phyloP scores from a whole-genome alignment of 2,888 invertebrate species.

The Portevinia maculata region DNA sequence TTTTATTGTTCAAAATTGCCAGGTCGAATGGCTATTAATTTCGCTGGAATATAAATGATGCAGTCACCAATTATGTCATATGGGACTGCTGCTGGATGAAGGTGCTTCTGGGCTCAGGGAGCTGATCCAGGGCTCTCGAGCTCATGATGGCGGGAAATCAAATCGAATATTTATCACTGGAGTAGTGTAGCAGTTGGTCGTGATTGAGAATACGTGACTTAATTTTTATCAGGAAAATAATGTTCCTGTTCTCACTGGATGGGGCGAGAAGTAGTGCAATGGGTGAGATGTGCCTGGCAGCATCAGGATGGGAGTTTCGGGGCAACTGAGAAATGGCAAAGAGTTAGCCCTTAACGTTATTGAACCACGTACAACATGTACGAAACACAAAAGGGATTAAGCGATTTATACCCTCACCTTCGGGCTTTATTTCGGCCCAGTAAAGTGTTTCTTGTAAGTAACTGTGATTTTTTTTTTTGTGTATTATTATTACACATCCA shows the following conservation, averaged over 20 bases:
- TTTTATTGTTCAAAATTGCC: slow-evolving; percentile 65
- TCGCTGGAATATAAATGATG: slow-evolving; percentile 70
- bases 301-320: slow-evolving; percentile 16
- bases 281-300: slow-evolving; percentile 8
- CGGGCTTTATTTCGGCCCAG: slow-evolving; percentile 25
- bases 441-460: slow-evolving; percentile 63
- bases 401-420: slow-evolving; percentile 65
- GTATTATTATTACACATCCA: slow-evolving; percentile 12
- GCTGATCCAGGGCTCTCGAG: slow-evolving; percentile 36
- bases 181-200: slow-evolving; percentile 77
- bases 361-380: slow-evolving; percentile 72
- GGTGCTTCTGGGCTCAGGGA: not conserved
- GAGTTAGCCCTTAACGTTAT: slow-evolving; percentile 65
- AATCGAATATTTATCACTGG: slow-evolving; percentile 72
- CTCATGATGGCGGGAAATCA: slow-evolving; percentile 59
- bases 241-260: slow-evolving; percentile 38
- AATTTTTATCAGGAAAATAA: slow-evolving; percentile 78
- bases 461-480: slow-evolving; percentile 61
- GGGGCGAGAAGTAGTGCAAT: slow-evolving; percentile 4
- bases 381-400: slow-evolving; percentile 71
- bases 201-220: slow-evolving; percentile 82
- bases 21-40: slow-evolving; percentile 71
- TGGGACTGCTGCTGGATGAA: slow-evolving; percentile 7
- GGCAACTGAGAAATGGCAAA: slow-evolving; percentile 37
- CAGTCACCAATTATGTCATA: slow-evolving; percentile 70